Evolutionary conservation across 2,888 invertebrate genomes (phyloP).

Genomic region (Trimorus sp.): DNA sequence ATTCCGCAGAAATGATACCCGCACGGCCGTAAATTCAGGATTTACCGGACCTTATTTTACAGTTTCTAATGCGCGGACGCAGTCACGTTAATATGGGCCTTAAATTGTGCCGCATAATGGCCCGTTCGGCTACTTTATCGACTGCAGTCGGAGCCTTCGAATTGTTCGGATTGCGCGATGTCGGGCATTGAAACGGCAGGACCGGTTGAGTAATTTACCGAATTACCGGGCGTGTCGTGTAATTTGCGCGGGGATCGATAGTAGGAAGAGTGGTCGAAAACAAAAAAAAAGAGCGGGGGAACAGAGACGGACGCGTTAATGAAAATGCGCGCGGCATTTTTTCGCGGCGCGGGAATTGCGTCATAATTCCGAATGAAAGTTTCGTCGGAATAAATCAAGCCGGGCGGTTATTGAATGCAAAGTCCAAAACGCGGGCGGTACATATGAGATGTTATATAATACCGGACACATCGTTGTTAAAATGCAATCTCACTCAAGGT

Average conservation of each 20-base stretch:
- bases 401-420: slow-evolving; percentile 61
- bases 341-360: slow-evolving; percentile 58
- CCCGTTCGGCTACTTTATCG: slow-evolving; percentile 48
- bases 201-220: slow-evolving; percentile 23
- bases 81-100: slow-evolving; percentile 57
- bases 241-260: too few relatives aligned
- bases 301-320: slow-evolving; percentile 43
- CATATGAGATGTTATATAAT: slow-evolving; percentile 63
- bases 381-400: slow-evolving; percentile 63
- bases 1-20: slow-evolving; percentile 52
- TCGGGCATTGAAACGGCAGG: slow-evolving; percentile 26
- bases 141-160: slow-evolving; percentile 41
- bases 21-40: slow-evolving; percentile 52
- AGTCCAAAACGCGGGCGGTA: slow-evolving; percentile 55
- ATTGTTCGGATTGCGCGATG: slow-evolving; percentile 48
- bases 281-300: too few relatives aligned
- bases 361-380: slow-evolving; percentile 63
- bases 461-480: slow-evolving; percentile 66
- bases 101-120: slow-evolving; percentile 56
- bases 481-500: slow-evolving; percentile 68
- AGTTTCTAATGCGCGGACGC: slow-evolving; percentile 47
- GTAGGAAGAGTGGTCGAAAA: too few relatives aligned
- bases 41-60: slow-evolving; percentile 59
- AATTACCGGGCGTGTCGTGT: too few relatives aligned
- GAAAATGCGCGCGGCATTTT: slow-evolving; percentile 46